Base-by-base conservation (phyloP, 2,797 vertebrate species). In the Sebastes diaconus region DNA sequence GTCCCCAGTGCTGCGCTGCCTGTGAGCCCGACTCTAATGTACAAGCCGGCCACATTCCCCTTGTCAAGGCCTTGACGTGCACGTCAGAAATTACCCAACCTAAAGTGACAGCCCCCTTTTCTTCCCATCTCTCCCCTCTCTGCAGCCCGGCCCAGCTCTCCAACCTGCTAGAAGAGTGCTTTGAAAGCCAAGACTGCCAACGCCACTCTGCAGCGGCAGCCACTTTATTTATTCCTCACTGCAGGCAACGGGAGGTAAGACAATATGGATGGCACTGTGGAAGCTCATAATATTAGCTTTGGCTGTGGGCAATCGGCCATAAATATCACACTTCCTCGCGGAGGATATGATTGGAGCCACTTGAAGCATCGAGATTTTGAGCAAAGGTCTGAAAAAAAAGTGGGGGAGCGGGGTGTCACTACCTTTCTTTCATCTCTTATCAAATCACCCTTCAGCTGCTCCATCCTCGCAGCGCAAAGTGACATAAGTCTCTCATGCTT, bases 21-120 rank as follows among this genome's bases (percentile, higher is more conserved):
- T 87, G 91, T 95, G 96, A 97, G 97, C 96, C 95, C 89, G 93
- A 94, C 96, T 96, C 97, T 97, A 97, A 98, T 98, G 97, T 97
- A 96, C 96, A 93, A 95, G 94, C 91, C 90, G 96, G 96, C 94
- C 95, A 96, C 94, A 96, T 96, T 96, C 95, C 94, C 86, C 93
- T 90, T 97, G 96, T 97, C 96, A 96, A 82, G 95, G 95, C 95
- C 96, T 88, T 96, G 96, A 97, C 95, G 96, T 95, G 94, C 94
- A 95, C 80, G 93, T 97, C 97, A 97, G 95, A 95, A 97, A 97
- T 97, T 95, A 97, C 94, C 95, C 96, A 95, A 97, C 96, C 96
- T 94, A 94, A 94, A 97, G 96, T 98, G 97, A 98, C 97, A 97
- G 93, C 84, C 94, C 92, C 88, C 94, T 93, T 46, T 96, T 86